phyloP scores from a whole-genome alignment of 1,140 invertebrate species.

The Ridgeia piscesae region DNA sequence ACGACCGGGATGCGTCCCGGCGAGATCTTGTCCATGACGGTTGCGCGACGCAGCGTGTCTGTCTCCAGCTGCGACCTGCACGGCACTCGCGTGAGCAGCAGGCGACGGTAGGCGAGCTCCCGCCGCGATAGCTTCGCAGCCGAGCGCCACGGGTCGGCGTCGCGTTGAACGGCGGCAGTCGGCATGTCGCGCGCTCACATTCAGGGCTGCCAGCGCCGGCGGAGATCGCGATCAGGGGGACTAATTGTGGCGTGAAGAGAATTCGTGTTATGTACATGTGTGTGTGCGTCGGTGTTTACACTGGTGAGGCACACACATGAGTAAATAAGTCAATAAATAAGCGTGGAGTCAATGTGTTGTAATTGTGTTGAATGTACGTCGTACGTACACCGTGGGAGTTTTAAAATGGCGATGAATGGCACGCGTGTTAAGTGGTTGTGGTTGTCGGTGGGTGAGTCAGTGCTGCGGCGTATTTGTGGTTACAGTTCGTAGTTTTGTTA shows the following conservation, averaged over 20 bases:
- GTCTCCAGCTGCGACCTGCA: neutral
- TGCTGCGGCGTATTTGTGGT: no score
- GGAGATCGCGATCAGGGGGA: neutral
- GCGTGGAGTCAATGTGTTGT: neutral
- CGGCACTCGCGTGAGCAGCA: neutral
- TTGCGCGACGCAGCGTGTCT: neutral
- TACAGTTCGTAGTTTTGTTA: no score
- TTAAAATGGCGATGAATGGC: neutral
- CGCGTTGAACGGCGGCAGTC: neutral
- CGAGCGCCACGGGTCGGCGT: neutral
- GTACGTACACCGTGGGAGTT: no score
- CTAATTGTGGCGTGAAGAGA: neutral
- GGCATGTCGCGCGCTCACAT: neutral
- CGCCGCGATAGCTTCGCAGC: neutral
- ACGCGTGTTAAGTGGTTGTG: neutral
- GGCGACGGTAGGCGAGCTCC: neutral
- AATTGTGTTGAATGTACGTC: no score
- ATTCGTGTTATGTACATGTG: neutral
- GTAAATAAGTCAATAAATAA: slow-evolving; percentile 7
- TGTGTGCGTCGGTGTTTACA: slow-evolving; percentile 4
- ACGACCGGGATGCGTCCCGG: neutral
- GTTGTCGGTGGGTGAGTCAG: no score
- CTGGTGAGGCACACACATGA: neutral
- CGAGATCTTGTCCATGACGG: neutral
- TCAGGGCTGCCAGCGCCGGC: neutral